Conservation (phyloP, 2,888 invertebrate genomes). For the Athripsodes cinereus region DNA sequence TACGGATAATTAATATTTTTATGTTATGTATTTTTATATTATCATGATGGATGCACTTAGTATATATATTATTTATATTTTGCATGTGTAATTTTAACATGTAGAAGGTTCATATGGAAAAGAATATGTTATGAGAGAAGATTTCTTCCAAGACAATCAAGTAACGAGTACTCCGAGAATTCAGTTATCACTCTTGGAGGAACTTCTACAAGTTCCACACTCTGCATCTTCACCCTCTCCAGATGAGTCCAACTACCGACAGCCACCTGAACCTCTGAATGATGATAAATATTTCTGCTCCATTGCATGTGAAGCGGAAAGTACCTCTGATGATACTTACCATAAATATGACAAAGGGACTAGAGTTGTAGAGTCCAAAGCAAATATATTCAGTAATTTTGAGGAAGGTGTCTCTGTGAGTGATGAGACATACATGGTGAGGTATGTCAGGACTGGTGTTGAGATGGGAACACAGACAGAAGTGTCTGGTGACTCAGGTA, state of each 20-base stretch:
- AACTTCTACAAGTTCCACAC: conserved; percentile 5
- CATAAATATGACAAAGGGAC: not conserved
- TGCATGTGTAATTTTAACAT: not conserved
- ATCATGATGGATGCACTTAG: too few relatives aligned
- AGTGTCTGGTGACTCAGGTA: conserved; percentile 2
- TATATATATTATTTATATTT: too few relatives aligned
- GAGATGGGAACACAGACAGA: conserved; percentile 11
- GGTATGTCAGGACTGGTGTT: not conserved
- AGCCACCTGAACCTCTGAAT: not conserved
- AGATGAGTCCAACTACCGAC: conserved; percentile 1
- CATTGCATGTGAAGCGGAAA: not conserved
- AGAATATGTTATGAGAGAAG: not conserved
- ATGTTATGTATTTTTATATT: too few relatives aligned
- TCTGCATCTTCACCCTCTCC: not conserved
- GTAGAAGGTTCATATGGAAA: conserved; percentile 7
- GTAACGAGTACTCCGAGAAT: conserved; percentile 16
- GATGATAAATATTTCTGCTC: too few relatives aligned
- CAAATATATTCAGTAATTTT: not conserved
- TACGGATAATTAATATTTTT: too few relatives aligned
- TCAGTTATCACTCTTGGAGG: conserved; percentile 16
- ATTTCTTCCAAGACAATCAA: not conserved
- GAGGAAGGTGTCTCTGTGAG: not conserved
- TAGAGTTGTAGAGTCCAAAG: not conserved
- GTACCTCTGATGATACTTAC: not conserved
- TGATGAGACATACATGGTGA: not conserved